phyloP scores from a whole-genome alignment of 2,888 invertebrate species.

The Reticulitermes lucifugus region DNA sequence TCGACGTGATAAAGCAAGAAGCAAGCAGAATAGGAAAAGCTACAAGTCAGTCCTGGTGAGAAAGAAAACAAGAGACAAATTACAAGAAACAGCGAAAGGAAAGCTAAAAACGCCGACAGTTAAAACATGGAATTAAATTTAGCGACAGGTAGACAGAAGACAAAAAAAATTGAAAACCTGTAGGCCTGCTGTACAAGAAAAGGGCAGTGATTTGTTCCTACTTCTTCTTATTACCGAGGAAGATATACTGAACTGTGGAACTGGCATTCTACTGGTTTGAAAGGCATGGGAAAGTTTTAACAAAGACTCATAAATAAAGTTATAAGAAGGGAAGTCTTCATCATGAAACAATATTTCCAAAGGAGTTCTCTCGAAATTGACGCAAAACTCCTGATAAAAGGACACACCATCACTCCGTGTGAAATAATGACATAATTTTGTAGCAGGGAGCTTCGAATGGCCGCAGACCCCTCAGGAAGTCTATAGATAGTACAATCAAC shows the following conservation, averaged over 20 bases:
- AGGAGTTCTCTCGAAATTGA: background rate
- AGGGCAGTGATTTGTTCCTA: too few species aligned
- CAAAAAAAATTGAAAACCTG: background rate
- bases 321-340: background rate
- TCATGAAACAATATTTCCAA: background rate
- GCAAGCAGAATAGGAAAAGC: background rate
- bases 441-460: too few species aligned
- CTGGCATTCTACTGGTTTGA: background rate
- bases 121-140: conserved; percentile 8
- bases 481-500: too few species aligned
- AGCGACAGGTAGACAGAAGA: background rate
- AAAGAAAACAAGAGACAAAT: background rate
- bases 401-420: too few species aligned
- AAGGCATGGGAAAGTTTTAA: background rate
- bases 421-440: too few species aligned
- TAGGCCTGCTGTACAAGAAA: too few species aligned
- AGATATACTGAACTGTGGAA: background rate
- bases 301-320: conserved; percentile 3
- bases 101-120: background rate
- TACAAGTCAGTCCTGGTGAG: background rate
- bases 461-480: too few species aligned
- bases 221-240: background rate
- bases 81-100: background rate
- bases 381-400: too few species aligned
- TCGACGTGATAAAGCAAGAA: background rate